Evolutionary conservation across 2,888 invertebrate species (phyloP).

Genomic region (Bellardia bayeri): DNA sequence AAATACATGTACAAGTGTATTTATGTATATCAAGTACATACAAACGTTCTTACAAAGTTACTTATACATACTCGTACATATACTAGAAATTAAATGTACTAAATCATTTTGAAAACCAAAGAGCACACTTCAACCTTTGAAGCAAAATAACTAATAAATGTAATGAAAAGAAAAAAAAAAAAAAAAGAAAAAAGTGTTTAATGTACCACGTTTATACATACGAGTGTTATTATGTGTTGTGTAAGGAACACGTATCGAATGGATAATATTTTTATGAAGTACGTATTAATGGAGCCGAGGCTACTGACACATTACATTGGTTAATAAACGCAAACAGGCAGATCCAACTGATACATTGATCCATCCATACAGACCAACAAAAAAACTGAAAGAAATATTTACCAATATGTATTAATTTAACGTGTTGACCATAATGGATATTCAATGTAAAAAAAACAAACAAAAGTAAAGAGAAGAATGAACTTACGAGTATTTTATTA

Average conservation of each 20-base stretch:
- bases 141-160: conserved; percentile 15
- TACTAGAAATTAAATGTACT: conserved; percentile 4
- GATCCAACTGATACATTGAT: background rate
- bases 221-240: background rate
- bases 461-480: background rate
- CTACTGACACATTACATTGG: conserved; percentile 26
- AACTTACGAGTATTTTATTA: background rate
- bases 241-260: conserved; percentile 54
- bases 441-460: conserved; percentile 27
- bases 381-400: conserved; percentile 31
- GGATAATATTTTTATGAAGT: conserved; percentile 56
- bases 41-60: background rate
- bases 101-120: conserved; percentile 50
- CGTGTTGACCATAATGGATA: conserved; percentile 54
- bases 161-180: background rate
- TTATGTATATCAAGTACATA: background rate
- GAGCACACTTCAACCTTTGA: background rate
- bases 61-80: background rate
- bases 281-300: conserved; percentile 44
- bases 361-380: background rate
- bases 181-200: background rate
- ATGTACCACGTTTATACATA: background rate
- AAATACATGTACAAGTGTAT: no score
- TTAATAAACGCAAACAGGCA: conserved; percentile 14
- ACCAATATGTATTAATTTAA: conserved; percentile 53